phyloP scores from a whole-genome alignment of 2,797 vertebrate species.

The Syngnathus rostellatus region DNA sequence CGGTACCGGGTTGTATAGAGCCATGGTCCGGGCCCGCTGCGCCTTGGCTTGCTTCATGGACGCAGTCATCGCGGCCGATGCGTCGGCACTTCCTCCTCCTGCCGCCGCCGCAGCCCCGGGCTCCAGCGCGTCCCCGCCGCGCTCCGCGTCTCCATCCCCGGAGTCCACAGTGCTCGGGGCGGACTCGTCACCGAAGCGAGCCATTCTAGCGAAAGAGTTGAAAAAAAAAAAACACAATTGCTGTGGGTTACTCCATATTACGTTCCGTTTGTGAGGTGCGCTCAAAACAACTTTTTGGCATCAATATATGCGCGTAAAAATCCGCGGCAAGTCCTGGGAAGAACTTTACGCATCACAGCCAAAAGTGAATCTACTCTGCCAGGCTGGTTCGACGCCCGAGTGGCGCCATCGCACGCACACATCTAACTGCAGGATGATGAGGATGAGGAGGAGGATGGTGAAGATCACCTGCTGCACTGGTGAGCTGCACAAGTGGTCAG shows the following conservation, averaged over 20 bases:
- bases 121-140: slow-evolving; percentile 77
- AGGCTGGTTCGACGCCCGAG: neutral
- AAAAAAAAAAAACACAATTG: neutral
- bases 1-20: slow-evolving; percentile 93
- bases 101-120: slow-evolving; percentile 46
- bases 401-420: neutral
- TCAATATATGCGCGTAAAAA: slow-evolving; percentile 6
- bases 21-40: slow-evolving; percentile 97
- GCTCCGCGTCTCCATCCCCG: slow-evolving; percentile 79
- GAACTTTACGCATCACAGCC: slow-evolving; percentile 55
- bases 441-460: neutral
- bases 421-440: neutral
- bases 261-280: neutral
- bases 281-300: slow-evolving; percentile 17
- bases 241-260: neutral
- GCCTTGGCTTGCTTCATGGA: slow-evolving; percentile 92
- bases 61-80: slow-evolving; percentile 64
- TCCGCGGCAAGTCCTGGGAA: slow-evolving; percentile 35
- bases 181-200: slow-evolving; percentile 87
- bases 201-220: slow-evolving; percentile 82
- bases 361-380: slow-evolving; percentile 1
- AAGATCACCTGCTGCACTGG: slow-evolving; percentile 16
- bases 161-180: slow-evolving; percentile 79
- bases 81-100: slow-evolving; percentile 17
- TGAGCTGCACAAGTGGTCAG: slow-evolving; percentile 28